A percentile compares a stretch with the other conserved stretches of the same genome.
phyloP scores from a whole-genome alignment of 2,113 vertebrate species.

The Pomatostomus ruficeps region DNA sequence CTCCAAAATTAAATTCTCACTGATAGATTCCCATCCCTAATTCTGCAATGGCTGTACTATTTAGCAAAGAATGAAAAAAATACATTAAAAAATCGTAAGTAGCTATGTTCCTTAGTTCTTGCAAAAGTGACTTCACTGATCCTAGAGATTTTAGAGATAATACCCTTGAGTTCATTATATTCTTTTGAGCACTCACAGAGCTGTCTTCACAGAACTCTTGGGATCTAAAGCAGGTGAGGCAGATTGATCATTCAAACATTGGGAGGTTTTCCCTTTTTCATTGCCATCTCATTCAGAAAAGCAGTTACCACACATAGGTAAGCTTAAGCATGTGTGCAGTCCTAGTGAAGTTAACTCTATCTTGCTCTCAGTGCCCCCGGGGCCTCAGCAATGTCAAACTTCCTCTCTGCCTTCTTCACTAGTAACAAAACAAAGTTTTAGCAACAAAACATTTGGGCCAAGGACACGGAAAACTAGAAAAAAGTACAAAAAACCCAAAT shows the following conservation, averaged over 20 bases:
- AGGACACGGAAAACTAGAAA: neutral
- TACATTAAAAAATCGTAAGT: rapidly evolving
- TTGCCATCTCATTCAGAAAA: neutral
- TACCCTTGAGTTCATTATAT: neutral
- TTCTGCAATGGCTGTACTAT: neutral
- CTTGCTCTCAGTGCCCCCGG: neutral
- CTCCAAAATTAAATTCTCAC: neutral
- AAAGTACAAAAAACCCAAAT: neutral
- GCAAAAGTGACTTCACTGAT: neutral
- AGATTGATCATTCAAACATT: neutral
- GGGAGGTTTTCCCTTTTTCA: neutral
- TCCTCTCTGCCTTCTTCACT: neutral
- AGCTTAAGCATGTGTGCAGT: neutral
- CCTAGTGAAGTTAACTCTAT: neutral
- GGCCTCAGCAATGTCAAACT: neutral
- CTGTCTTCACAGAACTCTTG: neutral
- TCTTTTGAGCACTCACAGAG: neutral
- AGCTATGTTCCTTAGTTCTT: neutral
- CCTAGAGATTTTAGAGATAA: neutral
- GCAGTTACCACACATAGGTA: neutral
- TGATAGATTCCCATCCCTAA: neutral
- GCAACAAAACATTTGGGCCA: neutral
- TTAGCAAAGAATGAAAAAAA: neutral
- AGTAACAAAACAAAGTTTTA: neutral
- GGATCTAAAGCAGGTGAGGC: neutral